Percentiles rank a stretch among this genome's conserved stretches.
Conservation (phyloP, 2,113 vertebrate species). For the Thunnus thynnus region DNA sequence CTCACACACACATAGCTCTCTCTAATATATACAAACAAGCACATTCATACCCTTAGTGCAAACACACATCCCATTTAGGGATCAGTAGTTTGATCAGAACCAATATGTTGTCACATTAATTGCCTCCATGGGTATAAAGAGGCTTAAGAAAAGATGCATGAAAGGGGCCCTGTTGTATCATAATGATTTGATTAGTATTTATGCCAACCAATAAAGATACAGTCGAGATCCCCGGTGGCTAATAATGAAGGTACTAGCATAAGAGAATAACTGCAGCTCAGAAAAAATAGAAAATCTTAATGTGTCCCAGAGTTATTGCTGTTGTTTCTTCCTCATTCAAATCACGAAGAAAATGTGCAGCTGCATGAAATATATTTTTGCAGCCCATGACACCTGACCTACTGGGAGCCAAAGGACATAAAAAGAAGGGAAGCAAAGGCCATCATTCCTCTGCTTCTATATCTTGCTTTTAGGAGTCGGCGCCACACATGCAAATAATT, state of each 20-base stretch:
- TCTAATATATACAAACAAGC: slow-evolving; percentile 53
- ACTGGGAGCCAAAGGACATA: slow-evolving; percentile 15
- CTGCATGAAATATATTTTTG: neutral
- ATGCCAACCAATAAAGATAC: slow-evolving; percentile 39
- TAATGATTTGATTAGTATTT: slow-evolving; percentile 61
- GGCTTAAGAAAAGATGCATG: slow-evolving; percentile 19
- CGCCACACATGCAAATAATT: slow-evolving; percentile 55
- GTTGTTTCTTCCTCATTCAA: slow-evolving; percentile 17
- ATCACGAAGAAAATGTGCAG: slow-evolving; percentile 1
- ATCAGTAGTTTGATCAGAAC: slow-evolving; percentile 58
- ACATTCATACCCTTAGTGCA: slow-evolving; percentile 44
- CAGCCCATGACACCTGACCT: neutral
- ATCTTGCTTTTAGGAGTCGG: slow-evolving; percentile 20
- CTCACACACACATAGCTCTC: neutral
- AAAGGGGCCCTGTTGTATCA: slow-evolving; percentile 34
- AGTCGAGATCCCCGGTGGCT: slow-evolving; percentile 15
- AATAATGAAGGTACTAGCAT: slow-evolving; percentile 13
- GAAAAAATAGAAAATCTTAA: slow-evolving; percentile 19
- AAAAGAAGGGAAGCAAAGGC: slow-evolving; percentile 36
- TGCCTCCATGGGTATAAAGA: slow-evolving; percentile 25
- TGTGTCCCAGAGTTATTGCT: slow-evolving; percentile 14
- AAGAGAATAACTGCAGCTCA: slow-evolving; percentile 9
- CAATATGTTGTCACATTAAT: slow-evolving; percentile 44
- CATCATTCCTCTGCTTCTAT: slow-evolving; percentile 1
- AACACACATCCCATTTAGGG: slow-evolving; percentile 53